Evolutionary conservation across 1,140 invertebrate species (phyloP).

Genomic region (Cyphomyrmex costatus): DNA sequence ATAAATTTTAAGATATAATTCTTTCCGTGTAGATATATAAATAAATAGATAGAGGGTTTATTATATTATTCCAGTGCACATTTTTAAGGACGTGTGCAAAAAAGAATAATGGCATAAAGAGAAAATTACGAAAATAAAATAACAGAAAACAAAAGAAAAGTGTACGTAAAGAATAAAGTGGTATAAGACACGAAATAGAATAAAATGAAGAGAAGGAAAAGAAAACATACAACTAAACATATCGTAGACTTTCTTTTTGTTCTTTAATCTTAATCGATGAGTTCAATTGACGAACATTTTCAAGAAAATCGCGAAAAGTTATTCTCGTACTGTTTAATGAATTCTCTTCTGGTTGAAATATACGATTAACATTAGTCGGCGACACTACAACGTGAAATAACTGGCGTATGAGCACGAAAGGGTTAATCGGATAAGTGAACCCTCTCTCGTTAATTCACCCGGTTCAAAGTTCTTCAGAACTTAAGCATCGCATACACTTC

Average conservation of each 20-base stretch:
- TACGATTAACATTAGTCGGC: background rate
- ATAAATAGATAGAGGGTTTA: too few relatives aligned
- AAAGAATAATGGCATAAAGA: too few relatives aligned
- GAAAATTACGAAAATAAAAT: too few relatives aligned
- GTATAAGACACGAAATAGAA: too few relatives aligned
- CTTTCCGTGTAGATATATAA: too few relatives aligned
- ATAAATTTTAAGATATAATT: too few relatives aligned
- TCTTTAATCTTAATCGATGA: background rate
- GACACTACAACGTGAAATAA: slow-evolving; percentile 13
- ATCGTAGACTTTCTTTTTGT: background rate
- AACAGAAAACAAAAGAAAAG: too few relatives aligned
- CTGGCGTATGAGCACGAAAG: slow-evolving; percentile 16
- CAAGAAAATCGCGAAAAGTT: background rate
- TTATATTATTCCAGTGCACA: too few relatives aligned
- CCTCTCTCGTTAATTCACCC: slow-evolving; percentile 56
- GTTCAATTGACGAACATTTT: background rate
- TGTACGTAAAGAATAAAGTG: too few relatives aligned
- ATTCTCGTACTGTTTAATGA: background rate
- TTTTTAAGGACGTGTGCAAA: too few relatives aligned
- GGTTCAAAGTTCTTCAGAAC: slow-evolving; percentile 61
- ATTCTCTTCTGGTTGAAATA: background rate
- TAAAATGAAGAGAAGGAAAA: too few relatives aligned
- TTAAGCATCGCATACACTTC: slow-evolving; percentile 62
- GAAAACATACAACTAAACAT: background rate
- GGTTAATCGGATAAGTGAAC: slow-evolving; percentile 61